Conservation (phyloP, 2,113 vertebrate genomes). For the Eudorcas thomsonii region DNA sequence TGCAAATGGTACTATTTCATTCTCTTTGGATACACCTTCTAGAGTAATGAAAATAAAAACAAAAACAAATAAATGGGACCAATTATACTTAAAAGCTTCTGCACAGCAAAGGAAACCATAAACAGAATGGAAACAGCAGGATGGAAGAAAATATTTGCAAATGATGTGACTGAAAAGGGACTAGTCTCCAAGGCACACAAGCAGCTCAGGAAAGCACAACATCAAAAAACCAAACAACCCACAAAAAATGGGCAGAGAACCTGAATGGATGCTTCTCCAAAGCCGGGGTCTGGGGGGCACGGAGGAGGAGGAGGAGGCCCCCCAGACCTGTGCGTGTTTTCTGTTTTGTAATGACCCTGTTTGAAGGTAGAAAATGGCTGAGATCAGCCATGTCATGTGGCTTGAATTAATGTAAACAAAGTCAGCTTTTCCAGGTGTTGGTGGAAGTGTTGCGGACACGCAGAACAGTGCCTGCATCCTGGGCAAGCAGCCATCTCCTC, state of each 20-base stretch:
- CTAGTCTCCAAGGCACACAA: not conserved
- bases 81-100: not conserved
- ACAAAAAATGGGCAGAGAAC: not conserved
- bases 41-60: not conserved
- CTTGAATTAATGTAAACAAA: too few relatives aligned
- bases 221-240: not conserved
- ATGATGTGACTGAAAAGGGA: not conserved
- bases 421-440: not conserved
- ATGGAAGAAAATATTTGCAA: not conserved
- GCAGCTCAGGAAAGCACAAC: not conserved
- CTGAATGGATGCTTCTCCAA: not conserved
- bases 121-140: not conserved
- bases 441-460: accelerated
- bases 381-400: not conserved
- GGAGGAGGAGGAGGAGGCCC: not conserved
- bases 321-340: not conserved
- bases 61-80: not conserved
- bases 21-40: not conserved
- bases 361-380: not conserved
- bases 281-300: accelerated
- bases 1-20: not conserved
- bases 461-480: not conserved
- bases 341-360: not conserved
- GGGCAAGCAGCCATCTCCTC: not conserved
- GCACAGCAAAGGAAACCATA: not conserved